Evolutionary conservation across 2,797 vertebrate genomes (phyloP).

Genomic region (Acrossocheilus fasciatus): DNA sequence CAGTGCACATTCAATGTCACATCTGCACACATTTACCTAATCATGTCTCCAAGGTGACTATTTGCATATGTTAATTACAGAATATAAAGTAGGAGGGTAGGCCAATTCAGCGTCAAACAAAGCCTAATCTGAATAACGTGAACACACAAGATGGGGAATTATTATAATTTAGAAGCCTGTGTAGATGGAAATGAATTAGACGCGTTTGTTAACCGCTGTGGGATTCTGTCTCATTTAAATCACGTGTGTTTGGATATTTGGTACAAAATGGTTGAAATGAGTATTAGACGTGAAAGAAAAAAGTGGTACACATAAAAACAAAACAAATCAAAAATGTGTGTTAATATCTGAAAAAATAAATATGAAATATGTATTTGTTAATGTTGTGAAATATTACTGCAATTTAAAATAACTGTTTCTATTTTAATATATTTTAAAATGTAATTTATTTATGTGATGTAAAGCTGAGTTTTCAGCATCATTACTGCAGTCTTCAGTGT

Average conservation of each 20-base stretch:
- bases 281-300: not conserved
- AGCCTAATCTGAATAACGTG: constrained; percentile 62
- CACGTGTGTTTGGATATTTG: constrained; percentile 5
- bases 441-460: not conserved
- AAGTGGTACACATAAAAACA: not conserved
- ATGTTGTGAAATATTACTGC: too few species aligned
- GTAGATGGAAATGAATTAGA: constrained; percentile 53
- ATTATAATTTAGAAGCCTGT: constrained; percentile 58
- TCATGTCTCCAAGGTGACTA: constrained; percentile 70
- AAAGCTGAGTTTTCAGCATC: not conserved
- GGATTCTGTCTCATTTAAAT: constrained; percentile 42
- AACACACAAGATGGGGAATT: constrained; percentile 54
- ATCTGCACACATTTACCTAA: constrained; percentile 75
- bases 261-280: not conserved
- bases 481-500: not conserved
- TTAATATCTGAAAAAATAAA: not conserved
- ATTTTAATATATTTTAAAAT: too few species aligned
- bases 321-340: not conserved
- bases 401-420: too few species aligned
- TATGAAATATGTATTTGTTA: not conserved
- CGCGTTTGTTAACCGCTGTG: constrained; percentile 52
- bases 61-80: constrained; percentile 83
- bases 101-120: constrained; percentile 60
- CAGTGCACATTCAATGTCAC: constrained; percentile 70
- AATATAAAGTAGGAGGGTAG: constrained; percentile 63